Evolutionary conservation across 2,888 invertebrate genomes (phyloP).

Genomic region (Andrena marginata): DNA sequence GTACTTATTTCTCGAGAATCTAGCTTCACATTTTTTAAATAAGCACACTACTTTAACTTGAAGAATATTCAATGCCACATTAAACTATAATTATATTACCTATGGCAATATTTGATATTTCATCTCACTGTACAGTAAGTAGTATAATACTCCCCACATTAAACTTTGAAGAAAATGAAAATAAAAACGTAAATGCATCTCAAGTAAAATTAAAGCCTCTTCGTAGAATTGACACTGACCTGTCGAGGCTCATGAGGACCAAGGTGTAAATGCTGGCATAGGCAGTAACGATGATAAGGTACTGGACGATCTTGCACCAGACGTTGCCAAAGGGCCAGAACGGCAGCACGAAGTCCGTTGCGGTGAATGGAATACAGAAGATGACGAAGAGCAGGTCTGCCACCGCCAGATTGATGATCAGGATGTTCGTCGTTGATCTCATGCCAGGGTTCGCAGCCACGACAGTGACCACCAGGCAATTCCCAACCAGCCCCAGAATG

Average conservation of each 20-base stretch:
- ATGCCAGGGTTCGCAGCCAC: conserved; percentile 95
- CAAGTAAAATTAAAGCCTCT: background rate
- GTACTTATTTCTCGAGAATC: too few relatives aligned
- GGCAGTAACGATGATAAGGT: conserved; percentile 96
- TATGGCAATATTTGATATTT: too few relatives aligned
- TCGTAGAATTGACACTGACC: conserved; percentile 79
- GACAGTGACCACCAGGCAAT: conserved; percentile 94
- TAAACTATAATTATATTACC: too few relatives aligned
- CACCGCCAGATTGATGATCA: conserved; percentile 95
- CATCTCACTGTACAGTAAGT: too few relatives aligned
- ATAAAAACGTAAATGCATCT: background rate
- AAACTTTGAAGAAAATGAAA: background rate
- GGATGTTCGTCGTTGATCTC: conserved; percentile 96
- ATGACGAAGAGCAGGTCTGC: conserved; percentile 96
- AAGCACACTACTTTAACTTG: too few relatives aligned
- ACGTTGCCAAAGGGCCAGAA: conserved; percentile 96
- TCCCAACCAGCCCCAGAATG: conserved; percentile 95
- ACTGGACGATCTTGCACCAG: conserved; percentile 96
- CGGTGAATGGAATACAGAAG: conserved; percentile 97
- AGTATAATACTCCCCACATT: too few relatives aligned
- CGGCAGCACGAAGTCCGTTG: conserved; percentile 94
- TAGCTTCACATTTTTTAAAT: too few relatives aligned
- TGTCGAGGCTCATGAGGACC: conserved; percentile 96
- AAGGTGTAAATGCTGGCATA: conserved; percentile 97
- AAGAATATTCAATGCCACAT: too few relatives aligned